Evolutionary conservation across 2,113 vertebrate genomes (phyloP).

Genomic region (Haemorhous mexicanus): DNA sequence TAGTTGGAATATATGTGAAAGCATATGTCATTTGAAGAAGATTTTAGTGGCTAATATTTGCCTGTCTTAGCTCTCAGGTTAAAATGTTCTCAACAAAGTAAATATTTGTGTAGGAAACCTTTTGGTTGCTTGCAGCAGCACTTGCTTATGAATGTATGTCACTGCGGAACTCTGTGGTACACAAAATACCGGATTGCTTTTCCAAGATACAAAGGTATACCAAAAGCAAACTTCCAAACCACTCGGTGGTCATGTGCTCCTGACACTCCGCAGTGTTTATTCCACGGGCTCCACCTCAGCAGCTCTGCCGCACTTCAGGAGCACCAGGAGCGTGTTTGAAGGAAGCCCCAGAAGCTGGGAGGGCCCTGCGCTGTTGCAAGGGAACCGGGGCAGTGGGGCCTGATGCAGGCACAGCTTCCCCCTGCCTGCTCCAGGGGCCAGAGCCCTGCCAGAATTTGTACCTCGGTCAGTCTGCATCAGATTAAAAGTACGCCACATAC

Average conservation of each 20-base stretch:
- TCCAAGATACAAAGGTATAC: not conserved
- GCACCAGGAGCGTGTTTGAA: not conserved
- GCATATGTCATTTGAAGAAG: not conserved
- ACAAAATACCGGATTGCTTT: not conserved
- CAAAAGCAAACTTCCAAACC: not conserved
- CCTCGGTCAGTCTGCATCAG: not conserved
- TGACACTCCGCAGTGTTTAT: not conserved
- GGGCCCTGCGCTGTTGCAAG: not conserved
- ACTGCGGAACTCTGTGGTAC: not conserved
- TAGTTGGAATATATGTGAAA: not conserved
- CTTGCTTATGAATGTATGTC: not conserved
- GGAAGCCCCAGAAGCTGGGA: not conserved
- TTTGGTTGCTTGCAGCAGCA: not conserved
- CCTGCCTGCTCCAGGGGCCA: not conserved
- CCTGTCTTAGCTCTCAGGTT: not conserved
- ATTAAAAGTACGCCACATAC: not conserved
- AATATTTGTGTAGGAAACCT: not conserved
- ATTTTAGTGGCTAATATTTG: not conserved
- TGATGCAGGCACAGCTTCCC: not conserved
- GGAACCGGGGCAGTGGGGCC: not conserved
- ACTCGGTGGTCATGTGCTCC: not conserved
- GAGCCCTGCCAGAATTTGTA: not conserved
- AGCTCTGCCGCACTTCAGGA: not conserved
- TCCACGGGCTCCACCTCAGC: not conserved
- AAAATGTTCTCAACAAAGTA: not conserved